Evolutionary conservation across 2,888 invertebrate species (phyloP).

Genomic region (Nasonia oneida): DNA sequence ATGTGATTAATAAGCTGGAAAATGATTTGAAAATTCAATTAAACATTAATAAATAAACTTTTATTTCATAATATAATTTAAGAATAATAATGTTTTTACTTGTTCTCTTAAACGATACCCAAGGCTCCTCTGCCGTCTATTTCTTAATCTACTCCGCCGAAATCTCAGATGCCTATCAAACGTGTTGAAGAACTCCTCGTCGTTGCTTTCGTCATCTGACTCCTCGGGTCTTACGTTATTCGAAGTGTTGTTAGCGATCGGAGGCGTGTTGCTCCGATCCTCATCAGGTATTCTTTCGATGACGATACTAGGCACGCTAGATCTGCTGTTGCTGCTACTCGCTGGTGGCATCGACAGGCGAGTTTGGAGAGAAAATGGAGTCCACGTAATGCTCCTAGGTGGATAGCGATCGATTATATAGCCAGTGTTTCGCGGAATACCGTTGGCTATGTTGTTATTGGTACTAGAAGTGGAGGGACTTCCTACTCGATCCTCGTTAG

Average conservation of each 20-base stretch:
- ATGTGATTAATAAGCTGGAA: slow-evolving; percentile 84
- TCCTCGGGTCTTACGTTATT: slow-evolving; percentile 33
- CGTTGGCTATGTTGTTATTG: background rate
- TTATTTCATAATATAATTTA: background rate
- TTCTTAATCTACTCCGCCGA: slow-evolving; percentile 30
- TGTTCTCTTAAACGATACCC: slow-evolving; percentile 36
- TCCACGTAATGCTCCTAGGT: background rate
- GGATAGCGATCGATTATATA: background rate
- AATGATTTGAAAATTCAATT: background rate
- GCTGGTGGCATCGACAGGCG: background rate
- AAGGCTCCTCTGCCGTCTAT: slow-evolving; percentile 43
- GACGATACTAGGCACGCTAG: slow-evolving; percentile 47
- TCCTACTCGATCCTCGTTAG: slow-evolving; percentile 59
- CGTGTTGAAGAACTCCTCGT: slow-evolving; percentile 60
- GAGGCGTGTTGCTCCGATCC: slow-evolving; percentile 41
- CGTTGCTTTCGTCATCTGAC: slow-evolving; percentile 64
- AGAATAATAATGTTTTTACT: background rate
- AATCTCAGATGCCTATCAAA: slow-evolving; percentile 14
- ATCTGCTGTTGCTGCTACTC: background rate
- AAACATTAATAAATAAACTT: background rate
- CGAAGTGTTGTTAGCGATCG: slow-evolving; percentile 1
- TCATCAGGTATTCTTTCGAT: slow-evolving; percentile 64
- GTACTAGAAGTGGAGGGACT: slow-evolving; percentile 15
- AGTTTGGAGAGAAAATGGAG: background rate
- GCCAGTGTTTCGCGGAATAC: background rate